A percentile compares a stretch with the other conserved stretches of the same genome.
Evolutionary conservation across 2,113 vertebrate genomes (phyloP).

Genomic region (Steatornis caripensis): DNA sequence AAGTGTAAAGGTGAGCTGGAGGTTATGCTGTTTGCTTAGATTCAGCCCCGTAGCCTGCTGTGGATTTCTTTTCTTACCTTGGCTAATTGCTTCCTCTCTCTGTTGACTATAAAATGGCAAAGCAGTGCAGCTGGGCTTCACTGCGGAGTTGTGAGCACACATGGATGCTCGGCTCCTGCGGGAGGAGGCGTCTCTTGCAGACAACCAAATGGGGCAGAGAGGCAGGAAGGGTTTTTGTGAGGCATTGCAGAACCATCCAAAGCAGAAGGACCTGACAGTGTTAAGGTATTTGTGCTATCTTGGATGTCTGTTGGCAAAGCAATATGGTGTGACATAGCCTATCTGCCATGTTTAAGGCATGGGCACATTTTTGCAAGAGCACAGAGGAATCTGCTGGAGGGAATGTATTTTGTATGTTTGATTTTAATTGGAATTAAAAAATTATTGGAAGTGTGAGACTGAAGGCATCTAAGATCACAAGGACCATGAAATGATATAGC

Average conservation of each 20-base stretch:
- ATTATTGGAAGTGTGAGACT: not conserved
- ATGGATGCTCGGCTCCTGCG: not conserved
- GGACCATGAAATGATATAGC: not conserved
- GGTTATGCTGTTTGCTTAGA: not conserved
- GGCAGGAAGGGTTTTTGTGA: not conserved
- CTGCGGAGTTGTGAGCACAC: rapidly evolving
- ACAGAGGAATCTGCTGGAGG: not conserved
- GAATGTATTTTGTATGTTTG: not conserved
- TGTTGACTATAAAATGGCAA: not conserved
- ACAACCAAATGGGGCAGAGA: not conserved
- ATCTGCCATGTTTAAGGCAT: not conserved
- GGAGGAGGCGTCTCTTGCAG: not conserved
- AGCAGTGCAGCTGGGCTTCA: not conserved
- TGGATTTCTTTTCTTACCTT: not conserved
- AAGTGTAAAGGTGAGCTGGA: not conserved
- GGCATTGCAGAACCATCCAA: not conserved
- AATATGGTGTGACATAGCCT: not conserved
- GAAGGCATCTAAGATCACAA: not conserved
- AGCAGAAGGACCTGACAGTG: not conserved
- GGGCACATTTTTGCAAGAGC: not conserved
- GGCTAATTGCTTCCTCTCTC: not conserved
- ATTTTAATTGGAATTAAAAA: not conserved
- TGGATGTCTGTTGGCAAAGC: not conserved
- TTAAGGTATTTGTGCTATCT: not conserved
- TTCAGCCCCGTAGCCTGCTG: too few species aligned